Conservation (phyloP, 2,113 vertebrate species). For the Nothocercus julius region DNA sequence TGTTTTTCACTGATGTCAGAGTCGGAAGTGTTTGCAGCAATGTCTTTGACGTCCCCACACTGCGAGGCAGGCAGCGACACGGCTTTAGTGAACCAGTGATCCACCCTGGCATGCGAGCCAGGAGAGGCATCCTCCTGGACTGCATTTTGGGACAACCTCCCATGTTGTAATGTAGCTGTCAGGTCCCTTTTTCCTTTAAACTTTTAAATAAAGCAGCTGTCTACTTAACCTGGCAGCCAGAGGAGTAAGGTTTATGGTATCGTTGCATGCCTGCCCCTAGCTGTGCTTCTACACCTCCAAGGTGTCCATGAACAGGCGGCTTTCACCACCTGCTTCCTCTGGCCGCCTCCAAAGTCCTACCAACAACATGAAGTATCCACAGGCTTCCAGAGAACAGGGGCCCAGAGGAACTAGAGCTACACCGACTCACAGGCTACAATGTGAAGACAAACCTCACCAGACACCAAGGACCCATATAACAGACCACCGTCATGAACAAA, state of each 20-base stretch:
- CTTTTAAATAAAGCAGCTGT: background rate
- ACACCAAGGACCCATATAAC: background rate
- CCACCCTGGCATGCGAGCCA: fast-evolving
- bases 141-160: background rate
- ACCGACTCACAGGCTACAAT: background rate
- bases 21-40: background rate
- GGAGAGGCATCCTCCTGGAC: fast-evolving
- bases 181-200: background rate
- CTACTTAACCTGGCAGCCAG: background rate
- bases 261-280: background rate
- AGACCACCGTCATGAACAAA: background rate
- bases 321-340: background rate
- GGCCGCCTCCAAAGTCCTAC: background rate
- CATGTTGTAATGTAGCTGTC: fast-evolving
- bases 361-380: background rate
- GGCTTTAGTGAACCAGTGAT: background rate
- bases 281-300: background rate
- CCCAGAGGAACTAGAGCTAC: background rate
- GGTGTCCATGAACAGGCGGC: background rate
- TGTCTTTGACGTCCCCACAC: background rate
- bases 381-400: background rate
- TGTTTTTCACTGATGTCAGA: background rate
- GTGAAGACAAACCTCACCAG: background rate
- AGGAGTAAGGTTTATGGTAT: background rate
- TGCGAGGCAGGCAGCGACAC: background rate